Percentiles rank a stretch among this genome's conserved stretches.
Conservation (phyloP, 2,888 invertebrate genomes). For the Eristalinus aeneus region DNA sequence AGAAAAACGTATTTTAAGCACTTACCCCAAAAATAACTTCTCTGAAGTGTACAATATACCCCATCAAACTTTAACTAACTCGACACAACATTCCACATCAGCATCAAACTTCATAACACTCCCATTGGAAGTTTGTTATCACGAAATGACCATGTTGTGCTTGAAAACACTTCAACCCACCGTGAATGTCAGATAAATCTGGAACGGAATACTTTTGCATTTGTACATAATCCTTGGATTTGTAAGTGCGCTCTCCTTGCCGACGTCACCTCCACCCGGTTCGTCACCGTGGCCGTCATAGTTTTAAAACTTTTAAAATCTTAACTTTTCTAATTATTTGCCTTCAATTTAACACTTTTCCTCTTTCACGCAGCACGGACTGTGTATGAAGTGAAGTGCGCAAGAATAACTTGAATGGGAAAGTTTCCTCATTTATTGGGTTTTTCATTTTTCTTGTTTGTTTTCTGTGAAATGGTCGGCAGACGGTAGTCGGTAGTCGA, state of each 20-base stretch:
- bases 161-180: not conserved
- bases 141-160: not conserved
- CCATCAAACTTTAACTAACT: too few relatives aligned
- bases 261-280: too few relatives aligned
- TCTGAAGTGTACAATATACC: too few relatives aligned
- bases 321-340: conserved; percentile 47
- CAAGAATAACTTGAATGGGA: conserved; percentile 14
- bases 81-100: not conserved
- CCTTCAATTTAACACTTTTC: conserved; percentile 45
- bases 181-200: not conserved
- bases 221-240: not conserved
- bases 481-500: not conserved
- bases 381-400: conserved; percentile 31
- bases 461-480: not conserved
- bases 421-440: conserved; percentile 44
- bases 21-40: too few relatives aligned
- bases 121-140: not conserved
- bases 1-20: too few relatives aligned
- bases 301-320: conserved; percentile 27
- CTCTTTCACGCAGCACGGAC: not conserved
- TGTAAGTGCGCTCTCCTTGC: not conserved
- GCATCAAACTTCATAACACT: not conserved
- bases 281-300: not conserved
- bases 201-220: not conserved
- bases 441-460: conserved; percentile 20